Percentiles rank a stretch among this genome's conserved stretches.
Evolutionary conservation across 64 coral and sea anemone genomes (phyloP).

Genomic region (Actinia equina): DNA sequence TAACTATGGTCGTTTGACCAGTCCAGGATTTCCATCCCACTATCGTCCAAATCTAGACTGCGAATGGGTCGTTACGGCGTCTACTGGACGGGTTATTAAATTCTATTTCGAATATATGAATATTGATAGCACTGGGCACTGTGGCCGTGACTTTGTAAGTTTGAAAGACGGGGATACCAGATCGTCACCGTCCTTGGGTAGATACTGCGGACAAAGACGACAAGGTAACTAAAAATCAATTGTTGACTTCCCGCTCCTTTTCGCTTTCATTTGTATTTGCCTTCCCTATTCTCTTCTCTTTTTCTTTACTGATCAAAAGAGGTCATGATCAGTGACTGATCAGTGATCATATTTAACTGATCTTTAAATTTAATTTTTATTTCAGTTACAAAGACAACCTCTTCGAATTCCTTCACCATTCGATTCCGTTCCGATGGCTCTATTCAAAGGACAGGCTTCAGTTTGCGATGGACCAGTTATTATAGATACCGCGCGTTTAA

Average conservation of each 20-base stretch:
- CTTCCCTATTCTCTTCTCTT: neutral
- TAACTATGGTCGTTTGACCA: conserved; percentile 24
- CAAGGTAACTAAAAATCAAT: conserved; percentile 22
- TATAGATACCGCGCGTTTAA: neutral
- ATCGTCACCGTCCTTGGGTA: conserved; percentile 43
- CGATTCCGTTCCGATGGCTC: neutral
- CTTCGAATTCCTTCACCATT: neutral
- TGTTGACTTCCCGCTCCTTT: neutral
- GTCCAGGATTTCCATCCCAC: conserved; percentile 39
- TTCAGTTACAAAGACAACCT: neutral
- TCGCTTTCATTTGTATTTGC: neutral
- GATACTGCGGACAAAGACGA: conserved; percentile 32
- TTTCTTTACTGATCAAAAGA: neutral
- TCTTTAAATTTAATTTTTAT: neutral
- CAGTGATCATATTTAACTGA: neutral
- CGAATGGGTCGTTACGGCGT: conserved; percentile 23
- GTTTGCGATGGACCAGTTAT: neutral
- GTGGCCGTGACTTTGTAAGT: conserved; percentile 35
- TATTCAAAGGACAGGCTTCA: neutral
- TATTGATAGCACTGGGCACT: conserved; percentile 23
- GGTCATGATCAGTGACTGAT: no score
- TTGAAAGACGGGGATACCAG: conserved; percentile 32
- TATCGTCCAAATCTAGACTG: conserved; percentile 38
- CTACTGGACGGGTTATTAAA: conserved; percentile 9
- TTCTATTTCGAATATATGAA: conserved; percentile 33